A percentile compares a stretch with the other conserved stretches of the same genome.
Evolutionary conservation across 2,113 vertebrate genomes (phyloP).

Genomic region (Lophius piscatorius): DNA sequence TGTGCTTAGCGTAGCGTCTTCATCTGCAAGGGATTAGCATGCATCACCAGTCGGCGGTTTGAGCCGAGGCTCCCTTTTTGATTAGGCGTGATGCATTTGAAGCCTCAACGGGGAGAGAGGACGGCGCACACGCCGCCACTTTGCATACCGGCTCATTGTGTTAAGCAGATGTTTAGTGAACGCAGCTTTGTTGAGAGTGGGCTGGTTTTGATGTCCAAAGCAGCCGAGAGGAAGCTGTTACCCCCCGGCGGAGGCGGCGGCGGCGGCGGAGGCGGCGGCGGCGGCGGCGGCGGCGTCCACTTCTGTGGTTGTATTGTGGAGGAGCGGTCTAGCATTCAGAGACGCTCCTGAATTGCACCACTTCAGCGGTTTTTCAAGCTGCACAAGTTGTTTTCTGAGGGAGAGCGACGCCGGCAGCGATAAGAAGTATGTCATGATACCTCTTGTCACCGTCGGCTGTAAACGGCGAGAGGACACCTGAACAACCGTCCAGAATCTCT

Average conservation of each 20-base stretch:
- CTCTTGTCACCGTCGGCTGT: not conserved
- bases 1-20: conserved; percentile 70
- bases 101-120: conserved; percentile 55
- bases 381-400: conserved; percentile 22
- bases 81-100: conserved; percentile 68
- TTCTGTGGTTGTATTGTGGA: conserved; percentile 3
- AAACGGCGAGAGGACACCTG: no score
- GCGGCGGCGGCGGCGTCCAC: not conserved
- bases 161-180: conserved; percentile 70
- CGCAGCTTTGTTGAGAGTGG: conserved; percentile 43
- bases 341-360: conserved; percentile 22
- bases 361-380: conserved; percentile 27
- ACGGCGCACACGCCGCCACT: conserved; percentile 29
- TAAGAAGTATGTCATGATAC: not conserved
- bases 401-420: not conserved
- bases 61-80: conserved; percentile 56
- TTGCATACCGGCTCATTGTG: conserved; percentile 61
- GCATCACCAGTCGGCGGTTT: conserved; percentile 57
- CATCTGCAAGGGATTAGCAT: conserved; percentile 74
- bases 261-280: no score
- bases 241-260: not conserved
- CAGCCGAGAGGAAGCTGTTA: conserved; percentile 19
- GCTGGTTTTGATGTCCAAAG: conserved; percentile 33
- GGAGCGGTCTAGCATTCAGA: conserved; percentile 1
- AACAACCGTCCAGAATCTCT: no score